Evolutionary conservation across 2,113 vertebrate genomes (phyloP), one percentile per base, ranked within the genome.

Genomic region (Zosterops hypoxanthus): DNA sequence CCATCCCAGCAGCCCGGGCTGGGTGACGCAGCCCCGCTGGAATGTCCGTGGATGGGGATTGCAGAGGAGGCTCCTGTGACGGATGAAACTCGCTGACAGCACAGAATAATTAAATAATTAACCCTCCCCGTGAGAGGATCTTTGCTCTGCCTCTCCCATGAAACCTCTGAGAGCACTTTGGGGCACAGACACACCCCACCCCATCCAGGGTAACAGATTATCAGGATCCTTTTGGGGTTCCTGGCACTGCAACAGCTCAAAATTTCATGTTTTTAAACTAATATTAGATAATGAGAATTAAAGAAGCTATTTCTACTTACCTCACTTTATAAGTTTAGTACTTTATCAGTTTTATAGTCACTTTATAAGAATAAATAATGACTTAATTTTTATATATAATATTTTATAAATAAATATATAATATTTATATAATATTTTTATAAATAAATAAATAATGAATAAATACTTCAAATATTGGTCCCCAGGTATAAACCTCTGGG

Each of bases 91-190:
- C 2, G 0, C 73, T 80, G 90, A 73, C 66, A 33, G 70, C 42
- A 63, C 60, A 5, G 61, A 52, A 26, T 18, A 29, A 79, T 79
- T 23, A 26, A 59, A 36, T 56, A n/a, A 50, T 50, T 50, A 52
- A 59, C 36, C 28, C 31, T 3, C 8, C 13, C 6, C 0, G 0
- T 6, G 31, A 55, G 64, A 6, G 0, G 26, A 33, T 4, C 64
- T 57, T 17, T 29, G 52, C 76, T 81, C 65, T 44, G 73, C 70
- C 87, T 75, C 57, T 75, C 61, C 86, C 60, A 4, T 0, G 23
- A n/a, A 80, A 61, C 4, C 46, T 31, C 39, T 3, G 11, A 0
- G 57, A 82, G 42, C 11, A 1, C 26, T 8, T 1, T 1, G 25
- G 65, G 70, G 61, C 42, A 33, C 50, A 12, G 42, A 20, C 8